A percentile compares a stretch with the other conserved stretches of the same genome.
phyloP scores from a whole-genome alignment of 1,140 invertebrate genomes.

The Capitella teleta region DNA sequence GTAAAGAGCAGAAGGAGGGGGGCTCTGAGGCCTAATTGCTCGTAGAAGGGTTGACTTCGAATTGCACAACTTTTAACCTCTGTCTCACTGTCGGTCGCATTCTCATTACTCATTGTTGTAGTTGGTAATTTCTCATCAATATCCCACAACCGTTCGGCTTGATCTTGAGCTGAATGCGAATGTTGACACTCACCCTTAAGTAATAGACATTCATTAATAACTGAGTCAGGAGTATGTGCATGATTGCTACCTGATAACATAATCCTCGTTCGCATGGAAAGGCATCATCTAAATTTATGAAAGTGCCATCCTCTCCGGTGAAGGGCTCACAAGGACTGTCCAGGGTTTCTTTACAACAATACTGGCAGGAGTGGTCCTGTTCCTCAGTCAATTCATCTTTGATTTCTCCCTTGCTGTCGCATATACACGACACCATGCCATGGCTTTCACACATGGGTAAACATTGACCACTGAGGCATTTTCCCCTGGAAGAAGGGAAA shows the following conservation, averaged over 20 bases:
- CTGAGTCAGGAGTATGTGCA: not conserved
- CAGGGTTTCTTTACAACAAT: slow-evolving; percentile 61
- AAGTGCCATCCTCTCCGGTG: slow-evolving; percentile 4
- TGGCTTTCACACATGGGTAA: slow-evolving; percentile 86
- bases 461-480: slow-evolving; percentile 73
- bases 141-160: slow-evolving; percentile 89
- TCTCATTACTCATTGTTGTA: too few relatives aligned
- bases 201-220: slow-evolving; percentile 16
- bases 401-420: slow-evolving; percentile 47
- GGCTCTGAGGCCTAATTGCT: too few relatives aligned
- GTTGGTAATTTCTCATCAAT: slow-evolving; percentile 90
- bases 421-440: slow-evolving; percentile 84
- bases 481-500: slow-evolving; percentile 51
- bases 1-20: too few relatives aligned
- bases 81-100: too few relatives aligned
- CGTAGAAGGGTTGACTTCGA: too few relatives aligned
- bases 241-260: slow-evolving; percentile 64
- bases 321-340: slow-evolving; percentile 5
- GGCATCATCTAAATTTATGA: slow-evolving; percentile 75
- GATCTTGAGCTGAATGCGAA: slow-evolving; percentile 87
- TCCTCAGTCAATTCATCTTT: not conserved
- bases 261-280: slow-evolving; percentile 92
- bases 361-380: slow-evolving; percentile 70
- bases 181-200: slow-evolving; percentile 60
- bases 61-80: too few relatives aligned